phyloP scores from a whole-genome alignment of 2,113 vertebrate species.

The Anoplopoma fimbria region DNA sequence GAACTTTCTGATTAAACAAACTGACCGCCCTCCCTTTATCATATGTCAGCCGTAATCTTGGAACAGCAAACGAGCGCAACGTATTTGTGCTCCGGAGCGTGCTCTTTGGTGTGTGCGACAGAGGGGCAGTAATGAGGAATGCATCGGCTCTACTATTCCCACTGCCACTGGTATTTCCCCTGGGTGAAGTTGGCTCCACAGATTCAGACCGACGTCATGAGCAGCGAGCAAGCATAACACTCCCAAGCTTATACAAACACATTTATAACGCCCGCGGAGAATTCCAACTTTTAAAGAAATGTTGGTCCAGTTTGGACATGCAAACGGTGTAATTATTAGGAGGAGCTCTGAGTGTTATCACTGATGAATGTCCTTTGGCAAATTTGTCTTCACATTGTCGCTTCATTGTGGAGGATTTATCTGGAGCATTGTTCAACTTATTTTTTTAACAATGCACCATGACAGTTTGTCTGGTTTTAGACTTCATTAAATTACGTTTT shows the following conservation, averaged over 20 bases:
- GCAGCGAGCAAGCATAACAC: constrained; percentile 63
- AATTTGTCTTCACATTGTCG: neutral
- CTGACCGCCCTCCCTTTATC: constrained; percentile 3
- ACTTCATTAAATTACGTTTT: neutral
- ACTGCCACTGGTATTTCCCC: constrained; percentile 66
- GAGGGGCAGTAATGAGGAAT: constrained; percentile 82
- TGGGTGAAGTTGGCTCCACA: constrained; percentile 60
- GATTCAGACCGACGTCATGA: constrained; percentile 63
- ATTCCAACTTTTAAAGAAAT: constrained; percentile 23
- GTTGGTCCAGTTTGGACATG: neutral
- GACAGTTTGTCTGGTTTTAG: neutral
- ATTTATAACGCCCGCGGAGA: constrained; percentile 37
- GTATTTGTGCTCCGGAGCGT: constrained; percentile 56
- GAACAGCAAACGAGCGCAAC: constrained; percentile 20
- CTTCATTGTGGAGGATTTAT: no score
- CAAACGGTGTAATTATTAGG: neutral
- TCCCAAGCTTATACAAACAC: constrained; percentile 62
- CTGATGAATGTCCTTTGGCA: neutral
- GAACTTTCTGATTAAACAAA: constrained; percentile 45
- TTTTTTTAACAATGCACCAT: no score
- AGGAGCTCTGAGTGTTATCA: neutral
- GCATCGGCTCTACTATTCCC: constrained; percentile 67
- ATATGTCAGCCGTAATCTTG: constrained; percentile 31
- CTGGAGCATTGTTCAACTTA: neutral
- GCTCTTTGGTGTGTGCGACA: constrained; percentile 73